Conservation (phyloP, 1,140 invertebrate genomes). For the Papilio aristodemus region DNA sequence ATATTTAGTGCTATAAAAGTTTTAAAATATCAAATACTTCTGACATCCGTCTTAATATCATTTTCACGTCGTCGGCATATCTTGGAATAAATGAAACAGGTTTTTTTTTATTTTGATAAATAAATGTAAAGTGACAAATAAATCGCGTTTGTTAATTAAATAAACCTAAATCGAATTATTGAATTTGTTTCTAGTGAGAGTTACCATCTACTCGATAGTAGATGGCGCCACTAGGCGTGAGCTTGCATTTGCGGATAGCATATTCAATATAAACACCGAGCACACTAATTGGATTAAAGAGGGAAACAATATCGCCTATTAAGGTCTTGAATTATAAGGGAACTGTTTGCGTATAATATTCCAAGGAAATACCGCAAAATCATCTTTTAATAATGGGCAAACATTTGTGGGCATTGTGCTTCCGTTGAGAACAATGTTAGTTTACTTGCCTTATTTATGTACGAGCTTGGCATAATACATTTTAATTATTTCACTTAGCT, state of each 20-base stretch:
- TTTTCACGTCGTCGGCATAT: too few relatives aligned
- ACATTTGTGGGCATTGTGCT: constrained; percentile 20
- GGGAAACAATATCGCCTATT: constrained; percentile 48
- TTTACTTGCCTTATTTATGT: constrained; percentile 30
- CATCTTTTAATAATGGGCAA: constrained; percentile 48
- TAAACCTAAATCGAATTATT: not conserved
- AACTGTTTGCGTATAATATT: constrained; percentile 34
- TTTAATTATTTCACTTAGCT: constrained; percentile 16
- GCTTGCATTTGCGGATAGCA: not conserved
- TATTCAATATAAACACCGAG: constrained; percentile 34
- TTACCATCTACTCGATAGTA: constrained; percentile 49
- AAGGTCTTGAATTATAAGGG: constrained; percentile 41
- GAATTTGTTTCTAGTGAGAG: constrained; percentile 17
- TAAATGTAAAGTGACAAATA: too few relatives aligned
- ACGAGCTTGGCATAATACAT: not conserved
- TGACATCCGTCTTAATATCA: too few relatives aligned
- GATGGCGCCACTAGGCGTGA: constrained; percentile 52
- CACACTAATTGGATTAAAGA: constrained; percentile 43
- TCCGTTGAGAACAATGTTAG: constrained; percentile 30
- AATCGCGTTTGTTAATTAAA: too few relatives aligned
- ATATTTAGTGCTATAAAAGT: too few relatives aligned
- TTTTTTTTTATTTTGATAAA: too few relatives aligned
- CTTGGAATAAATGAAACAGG: too few relatives aligned
- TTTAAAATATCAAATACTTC: too few relatives aligned
- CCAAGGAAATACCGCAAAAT: constrained; percentile 42